A percentile compares a stretch with the other conserved stretches of the same genome.
These are phyloP conservation scores for Bradypus variegatus DNA, from an alignment of 2,797 vertebrate species.

Conservation along the genomic window DNA sequence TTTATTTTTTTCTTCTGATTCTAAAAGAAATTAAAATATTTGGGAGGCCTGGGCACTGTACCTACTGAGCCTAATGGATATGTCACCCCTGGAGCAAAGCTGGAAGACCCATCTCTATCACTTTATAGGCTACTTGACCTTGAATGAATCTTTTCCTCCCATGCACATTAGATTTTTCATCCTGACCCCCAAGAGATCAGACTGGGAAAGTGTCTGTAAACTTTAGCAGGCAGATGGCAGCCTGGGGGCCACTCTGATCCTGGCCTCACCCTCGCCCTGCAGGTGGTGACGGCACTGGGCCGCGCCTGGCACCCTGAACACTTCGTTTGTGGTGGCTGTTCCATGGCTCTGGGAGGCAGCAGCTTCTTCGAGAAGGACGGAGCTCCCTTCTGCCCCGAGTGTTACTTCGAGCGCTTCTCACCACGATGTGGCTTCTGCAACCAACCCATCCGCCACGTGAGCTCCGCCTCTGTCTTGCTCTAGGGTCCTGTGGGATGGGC, in stretches of 20 bases:
- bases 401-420: constrained; percentile 90
- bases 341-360: constrained; percentile 84
- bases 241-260: not conserved
- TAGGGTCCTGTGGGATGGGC: not conserved
- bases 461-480: constrained; percentile 10
- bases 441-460: constrained; percentile 90
- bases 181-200: not conserved
- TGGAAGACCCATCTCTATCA: not conserved
- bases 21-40: constrained; percentile 16
- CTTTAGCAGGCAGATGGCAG: not conserved
- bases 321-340: constrained; percentile 87
- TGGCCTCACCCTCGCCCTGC: not conserved
- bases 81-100: not conserved
- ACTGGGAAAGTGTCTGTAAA: not conserved
- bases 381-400: constrained; percentile 87
- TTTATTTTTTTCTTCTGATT: constrained; percentile 1
- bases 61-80: not conserved
- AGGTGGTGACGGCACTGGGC: constrained; percentile 92
- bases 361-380: constrained; percentile 95
- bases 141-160: not conserved
- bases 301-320: constrained; percentile 92
- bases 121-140: not conserved
- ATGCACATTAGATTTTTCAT: not conserved
- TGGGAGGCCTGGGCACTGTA: not conserved
- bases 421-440: constrained; percentile 89